Percentiles rank a stretch among this genome's conserved stretches.
Evolutionary conservation across 2,797 vertebrate genomes (phyloP).

Genomic region (Champsocephalus gunnari): DNA sequence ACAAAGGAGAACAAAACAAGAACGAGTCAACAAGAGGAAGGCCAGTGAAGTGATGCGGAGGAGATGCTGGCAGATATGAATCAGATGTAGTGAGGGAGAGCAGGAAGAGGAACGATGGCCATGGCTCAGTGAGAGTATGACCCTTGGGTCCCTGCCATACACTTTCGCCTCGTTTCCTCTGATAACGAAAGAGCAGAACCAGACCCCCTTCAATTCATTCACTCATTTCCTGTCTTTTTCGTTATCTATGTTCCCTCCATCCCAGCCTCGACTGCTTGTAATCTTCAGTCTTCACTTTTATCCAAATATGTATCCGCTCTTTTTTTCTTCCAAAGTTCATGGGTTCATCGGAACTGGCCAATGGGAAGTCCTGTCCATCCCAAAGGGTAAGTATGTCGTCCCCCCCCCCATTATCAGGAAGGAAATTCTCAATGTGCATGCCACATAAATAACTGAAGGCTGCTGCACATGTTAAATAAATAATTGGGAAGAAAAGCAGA

Average conservation of each 20-base stretch:
- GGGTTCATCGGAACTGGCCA: constrained; percentile 37
- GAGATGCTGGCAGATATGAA: constrained; percentile 39
- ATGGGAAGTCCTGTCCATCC: constrained; percentile 58
- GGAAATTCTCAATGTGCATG: constrained; percentile 2
- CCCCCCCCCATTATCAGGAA: constrained; percentile 13
- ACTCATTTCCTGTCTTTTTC: constrained; percentile 42
- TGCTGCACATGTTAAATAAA: not conserved
- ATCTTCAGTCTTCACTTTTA: too few species aligned
- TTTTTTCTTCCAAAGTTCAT: constrained; percentile 8
- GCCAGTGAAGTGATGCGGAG: constrained; percentile 23
- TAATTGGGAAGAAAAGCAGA: not conserved
- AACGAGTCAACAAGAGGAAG: constrained; percentile 17
- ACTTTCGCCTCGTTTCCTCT: constrained; percentile 51
- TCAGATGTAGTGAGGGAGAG: not conserved
- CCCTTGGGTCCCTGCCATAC: constrained; percentile 34
- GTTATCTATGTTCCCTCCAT: constrained; percentile 7
- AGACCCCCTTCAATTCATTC: constrained; percentile 34
- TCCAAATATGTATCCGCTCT: constrained; percentile 18
- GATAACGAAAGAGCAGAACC: constrained; percentile 58
- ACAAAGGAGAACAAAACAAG: constrained; percentile 11
- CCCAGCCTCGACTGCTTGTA: constrained; percentile 12
- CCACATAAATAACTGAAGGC: constrained; percentile 20
- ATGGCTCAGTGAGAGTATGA: constrained; percentile 45
- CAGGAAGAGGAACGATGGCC: constrained; percentile 27
- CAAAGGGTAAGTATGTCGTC: not conserved